These are phyloP conservation scores for Oikopleura albicans DNA, from an alignment of 23 tunicate genomes.

Conservation along the genomic window DNA sequence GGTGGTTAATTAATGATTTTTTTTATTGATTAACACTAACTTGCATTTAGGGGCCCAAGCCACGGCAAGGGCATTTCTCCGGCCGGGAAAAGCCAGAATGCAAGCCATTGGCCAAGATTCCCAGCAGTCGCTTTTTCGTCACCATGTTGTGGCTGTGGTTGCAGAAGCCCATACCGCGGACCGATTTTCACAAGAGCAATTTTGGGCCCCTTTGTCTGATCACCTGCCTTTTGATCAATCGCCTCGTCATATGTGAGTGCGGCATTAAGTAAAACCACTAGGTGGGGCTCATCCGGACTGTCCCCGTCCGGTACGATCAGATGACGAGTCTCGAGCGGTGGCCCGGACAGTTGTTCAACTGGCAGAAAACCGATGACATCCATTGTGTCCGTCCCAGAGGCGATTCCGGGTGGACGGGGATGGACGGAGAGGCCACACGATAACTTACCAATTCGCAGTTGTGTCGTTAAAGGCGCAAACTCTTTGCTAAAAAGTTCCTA, in stretches of 20 bases:
- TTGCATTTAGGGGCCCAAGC: background rate
- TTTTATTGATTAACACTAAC: background rate
- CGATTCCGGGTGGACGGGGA: constrained; percentile 11
- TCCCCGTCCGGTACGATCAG: background rate
- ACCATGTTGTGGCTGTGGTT: background rate
- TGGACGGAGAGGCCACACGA: background rate
- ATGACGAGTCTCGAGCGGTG: background rate
- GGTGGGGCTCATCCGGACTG: background rate
- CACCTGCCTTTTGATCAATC: background rate
- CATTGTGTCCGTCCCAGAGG: background rate
- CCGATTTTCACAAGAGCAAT: background rate
- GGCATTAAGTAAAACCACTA: background rate
- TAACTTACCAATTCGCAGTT: background rate
- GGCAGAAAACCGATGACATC: background rate
- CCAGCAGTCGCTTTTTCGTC: background rate
- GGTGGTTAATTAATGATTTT: no score
- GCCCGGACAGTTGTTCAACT: background rate
- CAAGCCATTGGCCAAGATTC: background rate
- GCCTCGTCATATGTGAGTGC: background rate
- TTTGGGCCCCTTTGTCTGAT: background rate
- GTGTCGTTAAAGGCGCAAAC: constrained; percentile 9
- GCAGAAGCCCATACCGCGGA: background rate
- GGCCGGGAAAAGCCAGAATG: background rate
- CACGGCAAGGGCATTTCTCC: constrained; percentile 13
- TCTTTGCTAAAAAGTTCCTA: background rate